A percentile compares a stretch with the other conserved stretches of the same genome.
These are phyloP conservation scores for Poecilia picta DNA, from an alignment of 2,797 vertebrate species.

Conservation along the genomic window DNA sequence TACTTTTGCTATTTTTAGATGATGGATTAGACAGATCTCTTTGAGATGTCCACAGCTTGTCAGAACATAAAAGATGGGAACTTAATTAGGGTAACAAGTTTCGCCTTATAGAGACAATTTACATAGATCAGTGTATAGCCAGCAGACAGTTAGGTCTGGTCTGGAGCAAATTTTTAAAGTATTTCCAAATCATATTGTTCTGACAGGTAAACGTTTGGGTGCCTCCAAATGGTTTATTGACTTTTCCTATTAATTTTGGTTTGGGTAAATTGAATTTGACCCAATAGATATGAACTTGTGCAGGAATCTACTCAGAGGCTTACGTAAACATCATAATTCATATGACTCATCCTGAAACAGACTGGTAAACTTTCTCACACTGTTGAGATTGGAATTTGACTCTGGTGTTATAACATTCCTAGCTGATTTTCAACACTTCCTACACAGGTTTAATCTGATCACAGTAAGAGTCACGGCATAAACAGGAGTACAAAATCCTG, in stretches of 20 bases:
- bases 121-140: neutral
- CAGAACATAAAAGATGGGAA: neutral
- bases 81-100: neutral
- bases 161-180: neutral
- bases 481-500: constrained; percentile 3
- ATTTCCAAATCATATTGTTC: neutral
- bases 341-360: neutral
- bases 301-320: neutral
- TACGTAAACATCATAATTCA: neutral
- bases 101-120: neutral
- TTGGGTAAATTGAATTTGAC: neutral
- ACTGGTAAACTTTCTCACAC: neutral
- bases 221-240: neutral
- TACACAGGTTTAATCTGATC: constrained; percentile 6
- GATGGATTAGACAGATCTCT: neutral
- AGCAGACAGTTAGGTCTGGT: neutral
- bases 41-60: neutral
- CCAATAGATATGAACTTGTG: neutral
- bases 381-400: neutral
- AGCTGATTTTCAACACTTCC: constrained; percentile 14
- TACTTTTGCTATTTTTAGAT: neutral
- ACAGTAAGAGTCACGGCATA: constrained; percentile 19
- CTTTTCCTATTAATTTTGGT: neutral
- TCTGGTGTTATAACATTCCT: neutral
- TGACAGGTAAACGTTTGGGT: neutral